These are phyloP conservation scores for Aphelenchoides besseyi DNA, from an alignment of 1,140 invertebrate species.

Conservation along the genomic window DNA sequence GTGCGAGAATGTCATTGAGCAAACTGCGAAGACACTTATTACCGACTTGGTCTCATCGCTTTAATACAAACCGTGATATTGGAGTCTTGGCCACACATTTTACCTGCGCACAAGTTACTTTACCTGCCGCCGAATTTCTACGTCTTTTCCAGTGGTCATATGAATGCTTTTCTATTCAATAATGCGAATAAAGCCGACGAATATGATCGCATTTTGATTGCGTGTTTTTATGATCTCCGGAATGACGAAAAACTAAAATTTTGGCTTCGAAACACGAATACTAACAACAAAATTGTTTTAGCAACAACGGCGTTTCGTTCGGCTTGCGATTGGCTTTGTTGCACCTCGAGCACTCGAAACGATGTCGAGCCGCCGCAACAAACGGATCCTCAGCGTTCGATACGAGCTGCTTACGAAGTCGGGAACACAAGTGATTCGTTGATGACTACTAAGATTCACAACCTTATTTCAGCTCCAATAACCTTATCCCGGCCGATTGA, in stretches of 20 bases:
- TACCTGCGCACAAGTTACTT: background rate
- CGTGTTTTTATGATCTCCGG: background rate
- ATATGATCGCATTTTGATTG: background rate
- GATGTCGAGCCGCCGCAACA: slow-evolving; percentile 2
- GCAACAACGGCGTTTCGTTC: slow-evolving; percentile 30
- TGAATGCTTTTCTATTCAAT: background rate
- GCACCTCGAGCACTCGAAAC: slow-evolving; percentile 19
- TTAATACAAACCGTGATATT: too few relatives aligned
- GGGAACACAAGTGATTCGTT: background rate
- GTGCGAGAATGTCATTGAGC: too few relatives aligned
- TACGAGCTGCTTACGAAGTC: slow-evolving; percentile 25
- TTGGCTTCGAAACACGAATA: too few relatives aligned
- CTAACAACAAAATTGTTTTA: background rate
- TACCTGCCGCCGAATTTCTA: background rate
- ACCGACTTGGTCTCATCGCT: too few relatives aligned
- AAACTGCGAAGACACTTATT: too few relatives aligned
- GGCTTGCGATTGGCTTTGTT: slow-evolving; percentile 35
- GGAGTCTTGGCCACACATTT: background rate
- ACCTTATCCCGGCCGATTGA: slow-evolving; percentile 1
- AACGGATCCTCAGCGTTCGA: slow-evolving; percentile 5
- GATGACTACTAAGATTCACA: background rate
- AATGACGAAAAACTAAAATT: too few relatives aligned
- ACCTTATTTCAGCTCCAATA: background rate
- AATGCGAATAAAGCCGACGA: too few relatives aligned
- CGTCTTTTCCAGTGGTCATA: background rate